phyloP scores from a whole-genome alignment of 1,140 invertebrate genomes.

The Lethocerus indicus region DNA sequence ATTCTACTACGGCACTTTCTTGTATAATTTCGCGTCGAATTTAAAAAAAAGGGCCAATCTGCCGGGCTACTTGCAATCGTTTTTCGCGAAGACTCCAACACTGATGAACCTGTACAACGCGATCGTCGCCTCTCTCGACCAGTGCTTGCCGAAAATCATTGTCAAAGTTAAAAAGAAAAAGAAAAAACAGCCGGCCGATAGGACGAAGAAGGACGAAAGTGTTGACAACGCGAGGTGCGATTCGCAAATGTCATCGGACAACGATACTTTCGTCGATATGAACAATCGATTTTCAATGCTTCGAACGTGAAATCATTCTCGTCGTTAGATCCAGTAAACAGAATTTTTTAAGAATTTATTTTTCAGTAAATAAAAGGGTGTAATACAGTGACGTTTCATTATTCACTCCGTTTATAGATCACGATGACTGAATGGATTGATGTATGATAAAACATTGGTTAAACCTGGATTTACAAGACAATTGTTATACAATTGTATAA shows the following conservation, averaged over 20 bases:
- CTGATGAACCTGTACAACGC: slow-evolving; percentile 8
- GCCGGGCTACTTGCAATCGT: slow-evolving; percentile 5
- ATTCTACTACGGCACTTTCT: slow-evolving; percentile 49
- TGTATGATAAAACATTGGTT: too few species aligned
- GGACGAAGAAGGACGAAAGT: not conserved
- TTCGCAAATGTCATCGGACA: too few species aligned
- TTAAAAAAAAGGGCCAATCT: slow-evolving; percentile 12
- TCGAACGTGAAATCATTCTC: too few species aligned
- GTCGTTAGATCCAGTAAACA: too few species aligned
- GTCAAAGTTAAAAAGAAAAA: not conserved
- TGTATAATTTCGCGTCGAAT: slow-evolving; percentile 44
- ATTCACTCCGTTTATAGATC: too few species aligned
- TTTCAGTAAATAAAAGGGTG: too few species aligned
- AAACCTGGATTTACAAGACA: too few species aligned
- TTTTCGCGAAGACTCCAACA: slow-evolving; percentile 8
- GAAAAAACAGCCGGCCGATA: not conserved
- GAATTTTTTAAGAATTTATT: too few species aligned
- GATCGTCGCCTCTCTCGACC: not conserved
- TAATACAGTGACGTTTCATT: too few species aligned
- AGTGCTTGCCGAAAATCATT: not conserved
- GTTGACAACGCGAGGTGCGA: not conserved
- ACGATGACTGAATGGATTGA: too few species aligned
- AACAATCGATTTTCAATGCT: slow-evolving; percentile 4
- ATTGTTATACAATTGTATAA: too few species aligned
- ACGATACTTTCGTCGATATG: not conserved